Evolutionary conservation across 2,888 invertebrate genomes (phyloP), one percentile per base, ranked within the genome.

Genomic region (Oscheius sp.): DNA sequence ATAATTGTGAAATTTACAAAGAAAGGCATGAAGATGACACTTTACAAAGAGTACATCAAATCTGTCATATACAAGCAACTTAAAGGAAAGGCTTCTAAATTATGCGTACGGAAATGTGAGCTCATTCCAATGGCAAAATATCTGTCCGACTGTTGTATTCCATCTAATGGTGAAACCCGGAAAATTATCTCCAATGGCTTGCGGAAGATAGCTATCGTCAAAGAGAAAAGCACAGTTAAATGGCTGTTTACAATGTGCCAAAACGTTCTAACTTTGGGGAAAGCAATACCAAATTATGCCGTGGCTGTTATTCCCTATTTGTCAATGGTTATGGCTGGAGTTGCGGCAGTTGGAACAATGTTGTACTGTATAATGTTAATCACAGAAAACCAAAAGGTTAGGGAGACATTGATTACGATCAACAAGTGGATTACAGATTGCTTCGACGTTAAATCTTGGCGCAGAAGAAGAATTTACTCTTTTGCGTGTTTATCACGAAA

Each of bases 321-420:
- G 43, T 13, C 41, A 6, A 1, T 71, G 41, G 61, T 46, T 5
- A n/a, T 71, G 16, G 21, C 16, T 43, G 61, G 41, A 12, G 13
- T 35, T 12, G 71, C 71, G 6, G 71, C 43, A 27, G 71, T 61
- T 41, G 71, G 71, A 12, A 63, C 71, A 13, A 45, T 21, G 27
- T 45, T 71, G 2, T 71, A 49, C 27, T 71, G 61, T 35, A 46
- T 71, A 27, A 13, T 5, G 5, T n/a, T 61, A 12, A 41, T 61
- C 46, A 49, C n/a, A n/a, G 43, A 49, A 41, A 71, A 45, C 5
- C 46, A 59, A 23, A 43, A 43, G 56, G 69, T 55, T 5, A 25
- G 25, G 13, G 13, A 13, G 21, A 5, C 21, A 3, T 49, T 21
- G 35, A 49, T 63, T 2, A 63, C 5, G 23, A 16, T 5, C 6